phyloP scores from a whole-genome alignment of 2,797 vertebrate species.

The Picus viridis region DNA sequence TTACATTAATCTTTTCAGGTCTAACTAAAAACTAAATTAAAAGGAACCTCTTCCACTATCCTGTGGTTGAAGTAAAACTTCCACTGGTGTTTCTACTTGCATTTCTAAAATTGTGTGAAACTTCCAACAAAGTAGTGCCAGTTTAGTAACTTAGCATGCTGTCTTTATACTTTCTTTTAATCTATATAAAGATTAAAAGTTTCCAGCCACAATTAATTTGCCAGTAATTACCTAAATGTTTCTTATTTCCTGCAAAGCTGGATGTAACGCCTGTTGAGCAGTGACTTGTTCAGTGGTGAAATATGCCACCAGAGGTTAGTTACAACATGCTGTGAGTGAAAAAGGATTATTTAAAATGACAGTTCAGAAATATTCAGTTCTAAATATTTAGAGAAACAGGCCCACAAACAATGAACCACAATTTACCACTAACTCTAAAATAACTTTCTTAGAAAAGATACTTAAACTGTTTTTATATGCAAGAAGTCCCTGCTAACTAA shows the following conservation, averaged over 20 bases:
- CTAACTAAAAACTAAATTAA: neutral
- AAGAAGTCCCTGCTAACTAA: conserved; percentile 23
- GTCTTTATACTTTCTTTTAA: neutral
- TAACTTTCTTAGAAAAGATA: conserved; percentile 2
- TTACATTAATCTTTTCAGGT: neutral
- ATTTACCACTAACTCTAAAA: conserved; percentile 10
- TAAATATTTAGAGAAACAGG: conserved; percentile 41
- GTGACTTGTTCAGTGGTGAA: neutral
- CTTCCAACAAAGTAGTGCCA: neutral
- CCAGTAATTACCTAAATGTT: neutral
- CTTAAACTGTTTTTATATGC: neutral
- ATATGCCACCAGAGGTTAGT: neutral
- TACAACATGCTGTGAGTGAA: neutral
- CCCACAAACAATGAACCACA: conserved; percentile 1
- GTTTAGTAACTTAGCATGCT: neutral
- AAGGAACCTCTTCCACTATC: neutral
- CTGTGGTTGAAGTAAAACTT: neutral
- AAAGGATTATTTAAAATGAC: neutral
- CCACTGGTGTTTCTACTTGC: neutral
- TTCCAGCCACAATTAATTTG: neutral
- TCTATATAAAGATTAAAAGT: neutral
- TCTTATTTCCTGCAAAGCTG: neutral
- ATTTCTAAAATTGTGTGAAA: neutral
- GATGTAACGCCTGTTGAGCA: neutral
- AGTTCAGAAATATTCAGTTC: conserved; percentile 14